Evolutionary conservation across 2,113 vertebrate species (phyloP), one percentile per base, ranked within the genome.

Genomic region (Pionites leucogaster): DNA sequence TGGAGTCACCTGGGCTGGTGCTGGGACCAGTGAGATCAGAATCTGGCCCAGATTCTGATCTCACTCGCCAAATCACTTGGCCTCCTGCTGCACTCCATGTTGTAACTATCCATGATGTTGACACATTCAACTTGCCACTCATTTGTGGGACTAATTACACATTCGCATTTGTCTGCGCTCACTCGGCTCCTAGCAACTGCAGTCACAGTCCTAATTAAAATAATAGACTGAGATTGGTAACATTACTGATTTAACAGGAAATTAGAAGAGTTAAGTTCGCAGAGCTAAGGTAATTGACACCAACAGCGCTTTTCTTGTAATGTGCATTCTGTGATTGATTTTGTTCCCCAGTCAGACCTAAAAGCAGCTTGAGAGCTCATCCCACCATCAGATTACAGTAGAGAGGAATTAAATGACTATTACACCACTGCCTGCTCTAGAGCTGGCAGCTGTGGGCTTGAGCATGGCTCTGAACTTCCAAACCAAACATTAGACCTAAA

Each of bases 171-270:
- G 92, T 91, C 97, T 98, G 92, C 44, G n/a, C 94, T 95, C 89
- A 27, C 94, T 96, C 44, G 14, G 97, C 81, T 95, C 97, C 92
- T 96, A 97, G 97, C 96, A 98, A 97, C 93, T 92, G 94, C 95
- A 97, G 97, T 95, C 97, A 93, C 94, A 96, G 97, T 91, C 96
- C 97, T 97, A 96, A 97, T 98, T 97, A 97, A 98, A 98, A 97
- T 97, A 97, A 98, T 97, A 94, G 96, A 97, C 95, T 84, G 92
- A 94, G 96, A 97, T 97, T 96, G 95, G 98, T 97, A 98, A 97
- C 97, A 96, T 97, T 95, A 97, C 97, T 93, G 97, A 98, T 98
- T 98, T 98, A 98, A 97, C 97, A 95, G 97, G 97, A 98, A 98
- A 97, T 98, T 97, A 98, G 97, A 95, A 96, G 96, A 95, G 92